Percentiles rank a stretch among this genome's conserved stretches.
These are phyloP conservation scores for Nomada flava DNA, from an alignment of 2,888 invertebrate species.

Conservation along the genomic window DNA sequence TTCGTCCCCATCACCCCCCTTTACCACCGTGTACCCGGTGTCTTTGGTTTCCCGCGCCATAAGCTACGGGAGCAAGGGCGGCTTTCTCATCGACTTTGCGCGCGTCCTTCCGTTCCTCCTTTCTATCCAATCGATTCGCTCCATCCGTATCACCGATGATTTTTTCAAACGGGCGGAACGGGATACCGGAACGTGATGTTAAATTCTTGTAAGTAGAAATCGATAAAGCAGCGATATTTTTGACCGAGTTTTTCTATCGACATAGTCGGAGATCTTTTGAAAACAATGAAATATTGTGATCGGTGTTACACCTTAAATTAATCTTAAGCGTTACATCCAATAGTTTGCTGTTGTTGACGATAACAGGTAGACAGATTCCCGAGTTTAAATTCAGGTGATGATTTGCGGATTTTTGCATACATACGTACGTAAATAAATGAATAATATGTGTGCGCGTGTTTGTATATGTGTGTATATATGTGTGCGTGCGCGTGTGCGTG, in stretches of 20 bases:
- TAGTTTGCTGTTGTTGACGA: constrained; percentile 82
- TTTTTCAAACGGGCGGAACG: constrained; percentile 32
- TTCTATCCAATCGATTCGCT: no score
- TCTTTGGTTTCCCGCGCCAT: no score
- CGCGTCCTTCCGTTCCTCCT: background rate
- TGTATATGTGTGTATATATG: no score
- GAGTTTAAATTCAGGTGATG: constrained; percentile 24
- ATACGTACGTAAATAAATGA: background rate
- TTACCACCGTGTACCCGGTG: background rate
- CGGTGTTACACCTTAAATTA: constrained; percentile 76
- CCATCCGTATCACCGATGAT: background rate
- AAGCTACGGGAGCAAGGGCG: no score
- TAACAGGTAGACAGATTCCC: constrained; percentile 67
- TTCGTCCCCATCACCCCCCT: background rate
- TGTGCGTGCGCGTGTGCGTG: no score
- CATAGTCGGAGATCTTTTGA: constrained; percentile 67
- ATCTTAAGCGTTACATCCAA: constrained; percentile 69
- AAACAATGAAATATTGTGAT: constrained; percentile 77
- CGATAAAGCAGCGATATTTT: constrained; percentile 77
- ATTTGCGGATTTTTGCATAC: constrained; percentile 39
- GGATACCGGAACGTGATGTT: constrained; percentile 50
- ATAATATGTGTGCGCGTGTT: background rate
- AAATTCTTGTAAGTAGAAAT: constrained; percentile 57
- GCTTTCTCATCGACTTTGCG: no score
- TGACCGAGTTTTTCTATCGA: constrained; percentile 78